Evolutionary conservation across 2,797 vertebrate genomes (phyloP).

Genomic region (Antrozous pallidus): DNA sequence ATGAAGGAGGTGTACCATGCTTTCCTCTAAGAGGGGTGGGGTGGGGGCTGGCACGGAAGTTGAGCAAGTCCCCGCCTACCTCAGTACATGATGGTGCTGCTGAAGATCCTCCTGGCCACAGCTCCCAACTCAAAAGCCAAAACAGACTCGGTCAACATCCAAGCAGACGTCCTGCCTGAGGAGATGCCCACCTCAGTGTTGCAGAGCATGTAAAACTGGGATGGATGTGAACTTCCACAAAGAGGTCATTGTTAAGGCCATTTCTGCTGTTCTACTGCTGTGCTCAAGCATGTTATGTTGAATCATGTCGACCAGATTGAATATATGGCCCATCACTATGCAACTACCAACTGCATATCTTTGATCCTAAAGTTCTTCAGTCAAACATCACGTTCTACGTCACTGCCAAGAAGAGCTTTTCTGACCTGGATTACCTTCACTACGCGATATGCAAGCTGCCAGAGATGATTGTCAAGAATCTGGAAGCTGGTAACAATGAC

Average conservation of each 20-base stretch:
- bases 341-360: slow-evolving; percentile 95
- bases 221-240: slow-evolving; percentile 98
- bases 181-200: slow-evolving; percentile 98
- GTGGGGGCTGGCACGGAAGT: slow-evolving; percentile 83
- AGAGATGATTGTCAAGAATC: slow-evolving; percentile 94
- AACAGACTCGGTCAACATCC: slow-evolving; percentile 97
- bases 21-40: slow-evolving; percentile 91
- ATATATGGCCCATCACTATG: slow-evolving; percentile 97
- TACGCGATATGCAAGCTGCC: slow-evolving; percentile 95
- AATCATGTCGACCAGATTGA: slow-evolving; percentile 99
- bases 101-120: slow-evolving; percentile 94
- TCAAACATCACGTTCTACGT: slow-evolving; percentile 99
- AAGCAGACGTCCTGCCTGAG: slow-evolving; percentile 95
- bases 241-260: slow-evolving; percentile 97
- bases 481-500: slow-evolving; percentile 98
- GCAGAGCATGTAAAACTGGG: slow-evolving; percentile 95
- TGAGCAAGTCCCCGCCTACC: slow-evolving; percentile 85
- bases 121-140: slow-evolving; percentile 98
- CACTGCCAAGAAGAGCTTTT: slow-evolving; percentile 98
- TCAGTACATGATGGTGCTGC: slow-evolving; percentile 88
- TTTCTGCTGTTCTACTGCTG: slow-evolving; percentile 94
- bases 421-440: slow-evolving; percentile 94
- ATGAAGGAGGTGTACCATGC: slow-evolving; percentile 95
- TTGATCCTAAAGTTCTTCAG: slow-evolving; percentile 98
- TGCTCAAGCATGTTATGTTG: slow-evolving; percentile 97